Base-by-base conservation (phyloP, 2,888 invertebrate genomes). In the Nephrotoma guestfalica region DNA sequence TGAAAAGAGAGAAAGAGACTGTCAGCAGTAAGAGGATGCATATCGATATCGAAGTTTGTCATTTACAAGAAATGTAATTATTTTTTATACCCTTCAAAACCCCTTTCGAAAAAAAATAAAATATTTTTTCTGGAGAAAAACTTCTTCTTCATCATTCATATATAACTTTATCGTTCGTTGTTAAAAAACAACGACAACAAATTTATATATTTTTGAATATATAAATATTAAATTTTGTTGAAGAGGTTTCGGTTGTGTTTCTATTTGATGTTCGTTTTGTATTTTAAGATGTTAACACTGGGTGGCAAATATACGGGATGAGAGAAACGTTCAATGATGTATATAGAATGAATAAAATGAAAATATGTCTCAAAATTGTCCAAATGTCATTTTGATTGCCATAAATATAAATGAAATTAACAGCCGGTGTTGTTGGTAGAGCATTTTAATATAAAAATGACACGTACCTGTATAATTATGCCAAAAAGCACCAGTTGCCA, bases 401-500 rank as follows among this genome's bases (percentile, higher is more conserved):
- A 6, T 30, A 30, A 30, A 30, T 30, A 30, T 2, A 30, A 30
- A 30, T 30, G 30, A 30, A 30, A 30, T 6, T 6, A 51, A 51
- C 51, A 51, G 51, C 15, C 51, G 51, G 51, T 51, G n/a, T 30
- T 30, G 51, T 4, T 47, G 47, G 13, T 47, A 47, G 9, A 47
- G 30, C 7, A 83, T 3, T 41, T 41, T 41, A 41, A 40, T 84
- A n/a, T n/a, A 86, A 85, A 18, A 11, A 45, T 15, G n/a, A 45
- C 87, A 91, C 94, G 93, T 91, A 97, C 97, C 97, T 90, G 97
- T 97, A 92, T 97, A 97, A 91, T 97, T 97, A 91, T 97, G 97
- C 97, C 97, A 97, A 92, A 97, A 97, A 83, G 96, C 96, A 57
- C 96, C 96, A 86, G 95, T 95, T 89, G 96, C 95, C 94, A 97